Percentiles rank a stretch among this genome's conserved stretches.
These are phyloP conservation scores for Acleris sparsana DNA, from an alignment of 2,888 invertebrate genomes.

Conservation along the genomic window DNA sequence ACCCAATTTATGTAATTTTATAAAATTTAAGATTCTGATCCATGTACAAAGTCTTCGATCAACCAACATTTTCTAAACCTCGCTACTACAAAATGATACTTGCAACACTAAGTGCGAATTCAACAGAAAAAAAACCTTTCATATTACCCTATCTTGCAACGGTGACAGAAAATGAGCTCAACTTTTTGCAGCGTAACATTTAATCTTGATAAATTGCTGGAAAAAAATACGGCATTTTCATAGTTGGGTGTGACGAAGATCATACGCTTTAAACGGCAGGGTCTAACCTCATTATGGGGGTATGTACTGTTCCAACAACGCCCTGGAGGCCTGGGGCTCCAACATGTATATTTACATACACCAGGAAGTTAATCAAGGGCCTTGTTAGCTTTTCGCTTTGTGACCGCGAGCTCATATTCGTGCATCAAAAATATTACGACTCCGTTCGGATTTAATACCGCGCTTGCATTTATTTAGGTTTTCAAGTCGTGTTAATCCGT, in stretches of 20 bases:
- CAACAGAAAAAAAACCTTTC: too few relatives aligned
- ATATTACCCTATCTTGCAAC: too few relatives aligned
- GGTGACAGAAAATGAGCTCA: not conserved
- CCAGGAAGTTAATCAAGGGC: slow-evolving; percentile 61
- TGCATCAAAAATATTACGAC: slow-evolving; percentile 26
- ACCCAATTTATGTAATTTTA: too few relatives aligned
- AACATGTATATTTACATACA: slow-evolving; percentile 59
- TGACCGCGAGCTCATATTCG: slow-evolving; percentile 30
- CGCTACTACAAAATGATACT: too few relatives aligned
- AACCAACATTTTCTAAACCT: too few relatives aligned
- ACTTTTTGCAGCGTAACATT: not conserved
- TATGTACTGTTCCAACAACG: slow-evolving; percentile 64
- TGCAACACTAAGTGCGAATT: too few relatives aligned
- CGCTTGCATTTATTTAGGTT: slow-evolving; percentile 26
- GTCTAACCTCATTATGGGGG: slow-evolving; percentile 56
- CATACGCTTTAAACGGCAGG: slow-evolving; percentile 36
- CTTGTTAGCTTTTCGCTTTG: slow-evolving; percentile 41
- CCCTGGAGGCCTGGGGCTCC: slow-evolving; percentile 55
- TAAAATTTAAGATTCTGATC: too few relatives aligned
- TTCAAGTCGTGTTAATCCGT: slow-evolving; percentile 15
- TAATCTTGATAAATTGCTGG: not conserved
- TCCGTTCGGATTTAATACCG: slow-evolving; percentile 21
- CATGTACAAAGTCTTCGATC: too few relatives aligned
- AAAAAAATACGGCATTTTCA: too few relatives aligned
- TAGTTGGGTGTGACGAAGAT: slow-evolving; percentile 31